Percentiles rank a stretch among this genome's conserved stretches.
phyloP scores from a whole-genome alignment of 2,888 invertebrate genomes.

The Trypoxylon attenuatum region DNA sequence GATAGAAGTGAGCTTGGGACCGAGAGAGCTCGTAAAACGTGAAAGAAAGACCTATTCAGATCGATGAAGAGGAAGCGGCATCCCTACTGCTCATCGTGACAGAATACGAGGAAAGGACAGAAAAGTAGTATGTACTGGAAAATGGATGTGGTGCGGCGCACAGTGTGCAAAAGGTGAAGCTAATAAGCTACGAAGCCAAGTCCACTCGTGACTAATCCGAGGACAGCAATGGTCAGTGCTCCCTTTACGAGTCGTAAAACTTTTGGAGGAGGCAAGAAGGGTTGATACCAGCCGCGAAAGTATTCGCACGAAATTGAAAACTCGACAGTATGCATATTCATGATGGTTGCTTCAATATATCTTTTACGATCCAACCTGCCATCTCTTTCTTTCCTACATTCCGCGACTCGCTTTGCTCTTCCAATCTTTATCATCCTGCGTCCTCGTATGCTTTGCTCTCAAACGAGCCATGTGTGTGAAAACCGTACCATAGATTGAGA shows the following conservation, averaged over 20 bases:
- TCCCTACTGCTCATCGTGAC: neutral
- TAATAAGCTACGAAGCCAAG: constrained; percentile 59
- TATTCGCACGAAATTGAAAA: constrained; percentile 72
- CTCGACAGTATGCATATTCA: constrained; percentile 72
- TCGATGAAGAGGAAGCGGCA: neutral
- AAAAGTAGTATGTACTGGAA: neutral
- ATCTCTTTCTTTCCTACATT: neutral
- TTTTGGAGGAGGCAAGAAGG: constrained; percentile 56
- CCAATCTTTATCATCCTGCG: neutral
- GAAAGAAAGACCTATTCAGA: neutral
- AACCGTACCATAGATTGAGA: too few species aligned
- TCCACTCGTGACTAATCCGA: constrained; percentile 40
- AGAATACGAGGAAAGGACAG: neutral
- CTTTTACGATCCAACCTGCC: constrained; percentile 62
- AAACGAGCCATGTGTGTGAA: neutral
- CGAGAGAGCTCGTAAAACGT: neutral
- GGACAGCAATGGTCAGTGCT: constrained; percentile 38
- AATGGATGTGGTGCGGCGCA: neutral
- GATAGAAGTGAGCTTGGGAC: neutral
- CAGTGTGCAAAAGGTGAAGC: constrained; percentile 45
- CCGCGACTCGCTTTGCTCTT: constrained; percentile 1
- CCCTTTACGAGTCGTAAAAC: constrained; percentile 71
- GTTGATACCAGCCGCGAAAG: constrained; percentile 59
- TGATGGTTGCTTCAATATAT: constrained; percentile 66
- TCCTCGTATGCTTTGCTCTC: neutral